These are phyloP conservation scores for Natrix natrix DNA, from an alignment of 2,797 vertebrate species.

Conservation along the genomic window DNA sequence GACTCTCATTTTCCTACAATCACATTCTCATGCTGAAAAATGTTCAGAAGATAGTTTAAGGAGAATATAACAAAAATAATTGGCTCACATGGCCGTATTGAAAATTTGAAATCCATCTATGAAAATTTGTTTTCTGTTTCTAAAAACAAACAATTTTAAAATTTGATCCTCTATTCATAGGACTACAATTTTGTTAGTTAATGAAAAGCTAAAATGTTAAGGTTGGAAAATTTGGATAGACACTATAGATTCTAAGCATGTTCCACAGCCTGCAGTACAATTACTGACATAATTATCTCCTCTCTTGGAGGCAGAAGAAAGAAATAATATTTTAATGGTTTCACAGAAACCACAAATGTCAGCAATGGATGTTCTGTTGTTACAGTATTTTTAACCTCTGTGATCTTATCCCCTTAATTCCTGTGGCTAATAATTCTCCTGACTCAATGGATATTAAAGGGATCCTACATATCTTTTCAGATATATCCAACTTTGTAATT, in stretches of 20 bases:
- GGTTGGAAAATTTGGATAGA: neutral
- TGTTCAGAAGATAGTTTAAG: neutral
- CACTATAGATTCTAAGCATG: neutral
- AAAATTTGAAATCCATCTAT: neutral
- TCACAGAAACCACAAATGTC: neutral
- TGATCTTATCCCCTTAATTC: neutral
- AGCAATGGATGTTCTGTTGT: neutral
- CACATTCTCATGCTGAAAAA: neutral
- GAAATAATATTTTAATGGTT: neutral
- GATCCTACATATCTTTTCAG: neutral
- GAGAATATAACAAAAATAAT: neutral
- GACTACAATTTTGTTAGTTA: neutral
- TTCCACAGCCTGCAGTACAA: neutral
- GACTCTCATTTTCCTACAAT: neutral
- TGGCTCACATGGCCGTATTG: neutral
- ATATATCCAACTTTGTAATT: neutral
- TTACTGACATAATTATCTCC: slow-evolving; percentile 5
- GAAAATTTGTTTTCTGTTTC: neutral
- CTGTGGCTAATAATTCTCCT: neutral
- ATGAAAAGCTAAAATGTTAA: neutral
- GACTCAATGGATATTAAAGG: neutral
- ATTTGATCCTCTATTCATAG: neutral
- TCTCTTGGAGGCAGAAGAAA: neutral
- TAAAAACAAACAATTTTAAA: neutral
- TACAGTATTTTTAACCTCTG: slow-evolving; percentile 7